Conservation (phyloP, 2,888 invertebrate genomes). For the Aromia moschata region DNA sequence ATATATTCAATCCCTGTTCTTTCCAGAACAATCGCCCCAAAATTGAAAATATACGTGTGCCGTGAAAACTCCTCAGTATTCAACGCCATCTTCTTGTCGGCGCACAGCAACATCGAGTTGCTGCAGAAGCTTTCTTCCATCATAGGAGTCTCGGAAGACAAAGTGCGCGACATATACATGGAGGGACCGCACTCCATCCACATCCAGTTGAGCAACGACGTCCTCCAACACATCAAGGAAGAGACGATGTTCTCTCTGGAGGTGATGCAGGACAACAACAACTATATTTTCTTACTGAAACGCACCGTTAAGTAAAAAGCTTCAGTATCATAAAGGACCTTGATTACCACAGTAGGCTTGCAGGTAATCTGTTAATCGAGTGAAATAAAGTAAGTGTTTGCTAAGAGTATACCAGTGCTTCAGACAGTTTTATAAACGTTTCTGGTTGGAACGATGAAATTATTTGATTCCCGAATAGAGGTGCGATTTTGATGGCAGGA, state of each 20-base stretch:
- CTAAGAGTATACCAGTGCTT: background rate
- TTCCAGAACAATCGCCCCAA: conserved; percentile 74
- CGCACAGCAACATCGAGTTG: conserved; percentile 73
- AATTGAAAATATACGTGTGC: conserved; percentile 85
- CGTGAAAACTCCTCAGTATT: conserved; percentile 74
- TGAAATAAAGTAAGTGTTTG: background rate
- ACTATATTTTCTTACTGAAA: conserved; percentile 63
- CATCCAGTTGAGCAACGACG: conserved; percentile 85
- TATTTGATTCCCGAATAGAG: background rate
- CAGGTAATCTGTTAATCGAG: background rate
- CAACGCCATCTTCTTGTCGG: conserved; percentile 83
- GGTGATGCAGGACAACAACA: conserved; percentile 62
- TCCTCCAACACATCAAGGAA: conserved; percentile 84
- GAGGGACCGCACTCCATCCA: conserved; percentile 87
- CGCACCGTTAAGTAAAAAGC: conserved; percentile 46
- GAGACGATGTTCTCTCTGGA: conserved; percentile 77
- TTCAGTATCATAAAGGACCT: conserved; percentile 4
- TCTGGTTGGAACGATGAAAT: background rate
- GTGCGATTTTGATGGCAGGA: too few species aligned
- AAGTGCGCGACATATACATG: conserved; percentile 71
- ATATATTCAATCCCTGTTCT: too few species aligned
- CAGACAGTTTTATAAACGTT: background rate
- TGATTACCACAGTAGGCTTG: background rate
- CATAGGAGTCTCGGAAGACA: conserved; percentile 63
- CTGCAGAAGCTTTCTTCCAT: conserved; percentile 71